Evolutionary conservation across 1,140 invertebrate genomes (phyloP).

Genomic region (Cataglyphis hispanica): DNA sequence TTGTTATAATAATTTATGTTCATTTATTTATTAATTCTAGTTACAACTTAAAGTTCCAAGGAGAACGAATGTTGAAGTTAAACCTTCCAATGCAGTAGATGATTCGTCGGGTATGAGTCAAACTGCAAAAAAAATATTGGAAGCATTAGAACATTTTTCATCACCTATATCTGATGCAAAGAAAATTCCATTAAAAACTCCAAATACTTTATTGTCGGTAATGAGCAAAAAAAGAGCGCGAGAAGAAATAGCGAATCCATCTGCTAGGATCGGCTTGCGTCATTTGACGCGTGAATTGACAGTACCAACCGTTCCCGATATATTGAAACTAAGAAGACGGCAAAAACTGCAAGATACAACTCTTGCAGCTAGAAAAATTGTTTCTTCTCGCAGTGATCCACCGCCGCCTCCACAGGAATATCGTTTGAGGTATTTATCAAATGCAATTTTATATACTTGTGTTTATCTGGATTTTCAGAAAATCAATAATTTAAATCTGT

Average conservation of each 20-base stretch:
- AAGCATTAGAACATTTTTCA: conserved; percentile 91
- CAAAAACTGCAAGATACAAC: conserved; percentile 88
- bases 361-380: conserved; percentile 88
- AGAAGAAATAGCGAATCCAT: conserved; percentile 72
- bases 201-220: conserved; percentile 38
- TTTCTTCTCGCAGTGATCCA: conserved; percentile 83
- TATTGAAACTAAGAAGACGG: conserved; percentile 88
- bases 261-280: conserved; percentile 81
- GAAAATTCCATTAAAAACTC: conserved; percentile 88
- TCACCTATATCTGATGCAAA: conserved; percentile 91
- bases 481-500: background rate
- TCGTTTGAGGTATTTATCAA: conserved; percentile 77
- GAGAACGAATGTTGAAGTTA: conserved; percentile 85
- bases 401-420: conserved; percentile 78
- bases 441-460: background rate
- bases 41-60: conserved; percentile 82
- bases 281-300: conserved; percentile 86
- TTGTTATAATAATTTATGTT: conserved; percentile 1
- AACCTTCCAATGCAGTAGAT: conserved; percentile 82
- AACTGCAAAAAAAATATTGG: conserved; percentile 90
- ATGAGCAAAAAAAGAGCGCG: conserved; percentile 73
- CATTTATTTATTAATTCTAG: conserved; percentile 66
- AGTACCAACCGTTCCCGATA: conserved; percentile 88
- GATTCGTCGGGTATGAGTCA: conserved; percentile 86
- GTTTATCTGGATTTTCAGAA: background rate